phyloP scores from a whole-genome alignment of 2,113 vertebrate species.

The Smithornis capensis region DNA sequence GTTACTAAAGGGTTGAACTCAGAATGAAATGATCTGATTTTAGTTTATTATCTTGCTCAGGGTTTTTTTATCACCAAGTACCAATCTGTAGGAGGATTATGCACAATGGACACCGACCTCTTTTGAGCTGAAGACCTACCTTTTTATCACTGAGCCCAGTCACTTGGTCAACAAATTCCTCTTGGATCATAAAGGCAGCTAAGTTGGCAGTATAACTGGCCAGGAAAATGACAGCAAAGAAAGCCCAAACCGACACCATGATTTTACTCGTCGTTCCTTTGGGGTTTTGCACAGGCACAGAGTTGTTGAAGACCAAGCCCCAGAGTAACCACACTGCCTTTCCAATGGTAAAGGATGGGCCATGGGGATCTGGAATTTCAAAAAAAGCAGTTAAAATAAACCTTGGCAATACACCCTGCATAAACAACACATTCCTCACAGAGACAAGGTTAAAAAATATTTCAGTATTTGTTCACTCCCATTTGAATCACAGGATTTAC shows the following conservation, averaged over 20 bases:
- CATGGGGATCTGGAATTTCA: constrained; percentile 85
- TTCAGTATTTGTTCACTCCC: background rate
- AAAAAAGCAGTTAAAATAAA: background rate
- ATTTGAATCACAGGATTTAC: background rate
- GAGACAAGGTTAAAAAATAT: background rate
- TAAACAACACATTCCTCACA: background rate
- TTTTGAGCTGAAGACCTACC: constrained; percentile 71
- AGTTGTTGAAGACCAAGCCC: constrained; percentile 99
- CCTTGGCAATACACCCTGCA: background rate
- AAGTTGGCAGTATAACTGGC: constrained; percentile 98
- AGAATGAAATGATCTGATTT: background rate
- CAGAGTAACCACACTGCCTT: constrained; percentile 98
- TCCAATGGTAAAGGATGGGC: constrained; percentile 96
- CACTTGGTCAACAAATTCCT: constrained; percentile 98
- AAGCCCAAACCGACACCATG: constrained; percentile 98
- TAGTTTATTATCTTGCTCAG: background rate
- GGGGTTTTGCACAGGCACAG: constrained; percentile 96
- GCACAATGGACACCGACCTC: background rate
- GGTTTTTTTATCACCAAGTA: background rate
- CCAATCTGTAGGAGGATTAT: background rate
- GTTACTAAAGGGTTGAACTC: background rate
- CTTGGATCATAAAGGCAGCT: constrained; percentile 99
- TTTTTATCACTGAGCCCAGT: constrained; percentile 98
- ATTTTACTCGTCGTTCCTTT: constrained; percentile 98
- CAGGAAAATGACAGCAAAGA: constrained; percentile 98